Evolutionary conservation across 2,888 invertebrate genomes (phyloP).

Genomic region (Tenthredo notha): DNA sequence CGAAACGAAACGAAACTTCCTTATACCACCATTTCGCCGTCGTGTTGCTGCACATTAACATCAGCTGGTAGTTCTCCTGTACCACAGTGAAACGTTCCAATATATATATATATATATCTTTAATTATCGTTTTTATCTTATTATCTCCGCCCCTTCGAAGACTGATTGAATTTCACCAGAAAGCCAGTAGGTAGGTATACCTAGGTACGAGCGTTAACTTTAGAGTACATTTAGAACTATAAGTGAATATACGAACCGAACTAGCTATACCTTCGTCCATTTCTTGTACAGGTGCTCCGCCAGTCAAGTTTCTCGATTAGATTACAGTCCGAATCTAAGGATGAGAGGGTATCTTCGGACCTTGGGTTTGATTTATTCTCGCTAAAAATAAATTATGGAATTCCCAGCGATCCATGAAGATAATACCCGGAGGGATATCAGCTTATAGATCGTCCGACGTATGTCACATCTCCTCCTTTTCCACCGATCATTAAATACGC

Average conservation of each 20-base stretch:
- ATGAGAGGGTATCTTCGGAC: not conserved
- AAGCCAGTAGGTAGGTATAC: not conserved
- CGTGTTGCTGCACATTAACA: conserved; percentile 6
- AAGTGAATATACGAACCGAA: conserved; percentile 9
- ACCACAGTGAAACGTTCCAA: not conserved
- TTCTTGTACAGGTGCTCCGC: not conserved
- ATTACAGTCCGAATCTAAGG: not conserved
- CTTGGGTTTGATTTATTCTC: not conserved
- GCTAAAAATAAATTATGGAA: conserved; percentile 16
- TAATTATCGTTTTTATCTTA: conserved; percentile 9
- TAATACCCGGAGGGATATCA: not conserved
- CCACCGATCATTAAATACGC: not conserved
- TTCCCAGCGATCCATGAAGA: not conserved
- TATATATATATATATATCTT: not conserved
- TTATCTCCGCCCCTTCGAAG: conserved; percentile 1
- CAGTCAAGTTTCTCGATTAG: conserved; percentile 27
- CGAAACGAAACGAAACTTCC: conserved; percentile 10
- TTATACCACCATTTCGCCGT: not conserved
- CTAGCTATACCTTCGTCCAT: not conserved
- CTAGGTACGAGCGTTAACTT: conserved; percentile 22
- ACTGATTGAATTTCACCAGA: conserved; percentile 22
- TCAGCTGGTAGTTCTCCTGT: not conserved
- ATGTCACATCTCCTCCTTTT: not conserved
- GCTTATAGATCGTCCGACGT: not conserved
- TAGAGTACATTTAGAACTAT: conserved; percentile 32